phyloP scores from a whole-genome alignment of 2,797 vertebrate genomes.

The Clarias fuscus region DNA sequence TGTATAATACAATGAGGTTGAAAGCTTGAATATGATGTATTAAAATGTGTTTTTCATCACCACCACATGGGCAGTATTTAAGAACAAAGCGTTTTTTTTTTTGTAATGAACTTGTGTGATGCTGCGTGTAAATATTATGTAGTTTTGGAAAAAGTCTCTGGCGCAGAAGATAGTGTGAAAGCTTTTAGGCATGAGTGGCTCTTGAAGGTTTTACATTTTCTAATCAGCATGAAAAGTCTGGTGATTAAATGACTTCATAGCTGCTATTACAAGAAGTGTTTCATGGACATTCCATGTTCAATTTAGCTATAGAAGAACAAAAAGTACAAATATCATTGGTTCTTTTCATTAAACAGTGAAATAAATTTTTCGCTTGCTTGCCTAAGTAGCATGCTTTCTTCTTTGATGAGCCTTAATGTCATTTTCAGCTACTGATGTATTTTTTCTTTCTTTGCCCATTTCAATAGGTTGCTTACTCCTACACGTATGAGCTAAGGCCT shows the following conservation, averaged over 20 bases:
- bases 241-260: background rate
- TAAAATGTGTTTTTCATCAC: background rate
- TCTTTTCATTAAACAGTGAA: background rate
- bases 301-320: background rate
- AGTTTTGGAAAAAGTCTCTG: background rate
- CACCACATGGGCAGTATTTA: background rate
- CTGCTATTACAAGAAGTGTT: background rate
- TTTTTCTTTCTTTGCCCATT: background rate
- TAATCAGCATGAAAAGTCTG: background rate
- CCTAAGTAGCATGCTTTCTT: background rate
- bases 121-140: background rate
- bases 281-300: background rate
- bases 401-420: background rate
- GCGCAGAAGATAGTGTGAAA: background rate
- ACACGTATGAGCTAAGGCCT: slow-evolving; percentile 97
- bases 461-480: slow-evolving; percentile 94
- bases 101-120: too few relatives aligned
- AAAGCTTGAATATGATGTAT: background rate
- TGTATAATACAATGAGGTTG: background rate
- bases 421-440: background rate
- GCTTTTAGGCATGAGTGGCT: background rate
- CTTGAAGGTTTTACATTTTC: background rate
- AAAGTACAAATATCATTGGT: background rate
- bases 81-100: background rate
- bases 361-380: background rate